Percentiles rank a stretch among this genome's conserved stretches.
These are phyloP conservation scores for Trypoxylon attenuatum DNA, from an alignment of 2,888 invertebrate genomes.

Conservation along the genomic window DNA sequence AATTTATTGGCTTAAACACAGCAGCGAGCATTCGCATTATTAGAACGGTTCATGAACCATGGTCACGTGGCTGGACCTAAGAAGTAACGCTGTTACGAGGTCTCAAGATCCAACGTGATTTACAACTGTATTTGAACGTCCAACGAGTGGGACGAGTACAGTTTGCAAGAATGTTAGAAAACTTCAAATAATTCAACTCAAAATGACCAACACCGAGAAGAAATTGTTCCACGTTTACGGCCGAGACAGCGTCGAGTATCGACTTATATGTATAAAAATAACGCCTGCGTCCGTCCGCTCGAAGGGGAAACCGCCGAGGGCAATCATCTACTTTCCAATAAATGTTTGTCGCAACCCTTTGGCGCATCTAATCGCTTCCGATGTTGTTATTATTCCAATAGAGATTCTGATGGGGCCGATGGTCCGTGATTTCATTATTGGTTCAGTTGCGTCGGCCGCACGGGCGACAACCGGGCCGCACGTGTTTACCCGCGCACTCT, in stretches of 20 bases:
- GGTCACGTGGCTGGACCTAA: no score
- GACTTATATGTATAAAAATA: neutral
- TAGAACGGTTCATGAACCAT: no score
- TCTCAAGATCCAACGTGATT: no score
- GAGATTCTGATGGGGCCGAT: slow-evolving; percentile 1
- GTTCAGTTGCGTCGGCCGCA: neutral
- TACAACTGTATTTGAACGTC: no score
- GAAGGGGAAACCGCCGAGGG: neutral
- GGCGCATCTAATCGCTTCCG: slow-evolving; percentile 2
- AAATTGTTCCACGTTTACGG: no score
- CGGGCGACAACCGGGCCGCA: neutral
- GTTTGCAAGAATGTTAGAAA: no score
- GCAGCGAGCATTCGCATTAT: no score
- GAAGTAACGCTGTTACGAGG: no score
- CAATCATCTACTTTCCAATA: neutral
- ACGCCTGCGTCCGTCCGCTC: neutral
- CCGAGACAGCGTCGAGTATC: neutral
- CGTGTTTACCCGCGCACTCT: slow-evolving; percentile 17
- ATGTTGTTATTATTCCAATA: neutral
- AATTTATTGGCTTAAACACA: no score
- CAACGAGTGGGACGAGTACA: no score
- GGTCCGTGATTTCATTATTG: neutral
- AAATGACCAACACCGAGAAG: no score
- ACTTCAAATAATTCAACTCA: no score
- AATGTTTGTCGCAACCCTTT: neutral